Percentiles rank a stretch among this genome's conserved stretches.
phyloP scores from a whole-genome alignment of 2,797 vertebrate species.

The Silurus lanzhouensis region DNA sequence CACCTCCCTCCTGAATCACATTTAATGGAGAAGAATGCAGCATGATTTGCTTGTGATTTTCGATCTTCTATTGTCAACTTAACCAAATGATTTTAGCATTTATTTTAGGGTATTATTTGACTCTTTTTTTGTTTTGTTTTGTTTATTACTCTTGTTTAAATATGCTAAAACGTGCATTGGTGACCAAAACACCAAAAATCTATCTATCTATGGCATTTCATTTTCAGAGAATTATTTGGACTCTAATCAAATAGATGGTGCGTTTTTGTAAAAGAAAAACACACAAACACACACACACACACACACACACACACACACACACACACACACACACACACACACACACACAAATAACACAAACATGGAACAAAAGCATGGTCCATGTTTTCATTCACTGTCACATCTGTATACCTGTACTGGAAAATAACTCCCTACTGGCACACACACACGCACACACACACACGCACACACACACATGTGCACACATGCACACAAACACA shows the following conservation, averaged over 20 bases:
- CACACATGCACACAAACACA: conserved; percentile 48
- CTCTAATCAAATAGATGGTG: not conserved
- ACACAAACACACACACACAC: not conserved
- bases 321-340: not conserved
- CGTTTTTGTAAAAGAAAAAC: not conserved
- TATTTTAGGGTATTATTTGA: not conserved
- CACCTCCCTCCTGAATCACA: not conserved
- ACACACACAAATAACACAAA: not conserved
- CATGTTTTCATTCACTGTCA: conserved; percentile 32
- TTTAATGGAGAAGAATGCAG: not conserved
- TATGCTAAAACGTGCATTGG: not conserved
- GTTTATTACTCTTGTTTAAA: not conserved
- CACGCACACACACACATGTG: conserved; percentile 30
- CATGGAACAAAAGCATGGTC: not conserved
- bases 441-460: conserved; percentile 15
- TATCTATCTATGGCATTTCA: too few species aligned
- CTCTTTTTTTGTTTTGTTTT: too few species aligned
- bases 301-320: not conserved
- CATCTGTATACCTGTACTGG: conserved; percentile 14
- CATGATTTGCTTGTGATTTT: not conserved
- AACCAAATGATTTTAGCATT: not conserved
- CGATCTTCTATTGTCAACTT: not conserved
- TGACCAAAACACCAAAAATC: not conserved
- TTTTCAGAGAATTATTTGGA: not conserved
- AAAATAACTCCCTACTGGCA: conserved; percentile 39